Evolutionary conservation across 1,140 invertebrate species (phyloP), one percentile per base, ranked within the genome.

Genomic region (Ephestia elutella): DNA sequence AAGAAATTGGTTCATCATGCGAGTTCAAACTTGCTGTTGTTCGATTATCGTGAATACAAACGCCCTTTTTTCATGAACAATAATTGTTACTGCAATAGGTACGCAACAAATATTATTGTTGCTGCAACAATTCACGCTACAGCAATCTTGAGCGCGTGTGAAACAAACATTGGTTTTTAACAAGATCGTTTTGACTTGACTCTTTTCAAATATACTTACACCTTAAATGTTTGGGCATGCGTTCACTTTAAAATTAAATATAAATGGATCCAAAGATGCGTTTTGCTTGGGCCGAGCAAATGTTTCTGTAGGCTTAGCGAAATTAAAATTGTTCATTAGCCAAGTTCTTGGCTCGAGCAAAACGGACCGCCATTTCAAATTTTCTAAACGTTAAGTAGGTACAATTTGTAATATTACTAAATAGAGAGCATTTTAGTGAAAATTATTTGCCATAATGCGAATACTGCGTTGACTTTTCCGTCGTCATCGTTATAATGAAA

Each of bases 301-400:
- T 25, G 7, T 25, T 53, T 20, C 50, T 38, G 54, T 53, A 49
- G 60, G 53, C 55, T 51, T 62, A 44, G 38, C 13, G 15, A 44
- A 44, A 44, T 44, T 44, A 44, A 44, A 17, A 44, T 44, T 44
- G 38, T 44, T 44, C 38, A 44, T 44, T 57, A 44, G 19, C 57
- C 49, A 50, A 25, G 7, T 54, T 59, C 50, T 53, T 53, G 50
- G 50, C 13, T n/a, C 10, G 50, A n/a, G 19, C 19, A 53, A 53
- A 63, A 57, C 48, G 57, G 57, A 57, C 62, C 64, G 30, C 57
- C 49, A 17, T 49, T 61, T 53, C 32, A 28, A 66, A 54, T 58
- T 65, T 65, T 61, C 66, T 79, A 75, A 73, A 62, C 60, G 58
- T 75, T 81, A 81, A 77, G 76, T 84, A 86, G 79, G 67, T 77